phyloP scores from a whole-genome alignment of 2,113 vertebrate genomes.

The Rhinoderma darwinii region DNA sequence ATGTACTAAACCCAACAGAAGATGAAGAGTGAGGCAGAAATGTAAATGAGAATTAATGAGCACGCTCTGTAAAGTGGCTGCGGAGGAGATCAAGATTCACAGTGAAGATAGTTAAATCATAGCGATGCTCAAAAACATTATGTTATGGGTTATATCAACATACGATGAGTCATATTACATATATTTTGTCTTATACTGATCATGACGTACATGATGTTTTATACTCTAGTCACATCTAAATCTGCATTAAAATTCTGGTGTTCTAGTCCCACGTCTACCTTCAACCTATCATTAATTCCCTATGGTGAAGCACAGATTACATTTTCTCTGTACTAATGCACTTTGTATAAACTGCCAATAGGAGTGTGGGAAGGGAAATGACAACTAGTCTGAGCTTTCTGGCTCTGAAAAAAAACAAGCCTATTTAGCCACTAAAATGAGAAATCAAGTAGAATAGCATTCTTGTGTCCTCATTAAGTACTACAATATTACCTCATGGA shows the following conservation, averaged over 20 bases:
- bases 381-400: no score
- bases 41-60: conserved; percentile 7
- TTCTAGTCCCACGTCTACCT: not conserved
- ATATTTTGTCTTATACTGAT: not conserved
- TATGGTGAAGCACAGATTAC: not conserved
- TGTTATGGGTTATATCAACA: not conserved
- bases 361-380: no score
- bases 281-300: no score
- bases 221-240: not conserved
- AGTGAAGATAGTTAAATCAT: not conserved
- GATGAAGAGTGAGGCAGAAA: not conserved
- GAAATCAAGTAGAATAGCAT: no score
- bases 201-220: not conserved
- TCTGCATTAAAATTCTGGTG: not conserved
- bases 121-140: not conserved
- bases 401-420: no score
- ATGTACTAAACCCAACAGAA: not conserved
- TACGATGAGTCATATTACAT: not conserved
- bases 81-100: not conserved
- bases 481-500: no score
- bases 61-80: not conserved
- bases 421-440: no score
- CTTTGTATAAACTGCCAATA: no score
- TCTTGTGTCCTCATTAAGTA: no score
- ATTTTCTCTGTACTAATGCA: not conserved